phyloP scores from a whole-genome alignment of 2,888 invertebrate species.

The Catonia carolina region DNA sequence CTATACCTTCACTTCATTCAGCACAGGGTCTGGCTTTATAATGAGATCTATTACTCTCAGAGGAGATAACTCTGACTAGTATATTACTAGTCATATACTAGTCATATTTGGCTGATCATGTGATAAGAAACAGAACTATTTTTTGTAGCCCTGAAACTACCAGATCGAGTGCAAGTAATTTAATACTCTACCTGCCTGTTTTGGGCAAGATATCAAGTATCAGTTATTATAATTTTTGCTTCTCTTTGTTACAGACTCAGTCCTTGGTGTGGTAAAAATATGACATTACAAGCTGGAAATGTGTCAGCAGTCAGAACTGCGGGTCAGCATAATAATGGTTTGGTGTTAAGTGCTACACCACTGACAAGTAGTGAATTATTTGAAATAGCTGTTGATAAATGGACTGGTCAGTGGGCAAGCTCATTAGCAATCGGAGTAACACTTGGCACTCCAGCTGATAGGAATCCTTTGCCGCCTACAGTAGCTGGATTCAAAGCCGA shows the following conservation, averaged over 20 bases:
- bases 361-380: slow-evolving; percentile 70
- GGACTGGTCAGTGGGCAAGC: slow-evolving; percentile 60
- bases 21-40: no score
- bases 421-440: slow-evolving; percentile 74
- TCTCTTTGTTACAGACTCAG: slow-evolving; percentile 40
- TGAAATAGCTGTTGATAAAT: slow-evolving; percentile 59
- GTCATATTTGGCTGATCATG: no score
- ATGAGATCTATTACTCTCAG: no score
- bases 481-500: slow-evolving; percentile 60
- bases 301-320: slow-evolving; percentile 47
- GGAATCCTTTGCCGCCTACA: slow-evolving; percentile 50
- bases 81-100: no score
- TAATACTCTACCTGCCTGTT: no score
- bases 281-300: slow-evolving; percentile 60
- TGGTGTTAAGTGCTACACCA: slow-evolving; percentile 66
- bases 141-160: no score
- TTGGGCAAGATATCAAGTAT: no score
- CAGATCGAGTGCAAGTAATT: no score
- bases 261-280: slow-evolving; percentile 56
- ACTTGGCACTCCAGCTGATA: slow-evolving; percentile 42
- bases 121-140: no score
- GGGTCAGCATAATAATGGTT: slow-evolving; percentile 44
- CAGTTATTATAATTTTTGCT: no score
- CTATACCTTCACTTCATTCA: no score
- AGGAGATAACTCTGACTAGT: no score